Evolutionary conservation across 1,140 invertebrate genomes (phyloP), one percentile per base, ranked within the genome.

Genomic region (Physella acuta): DNA sequence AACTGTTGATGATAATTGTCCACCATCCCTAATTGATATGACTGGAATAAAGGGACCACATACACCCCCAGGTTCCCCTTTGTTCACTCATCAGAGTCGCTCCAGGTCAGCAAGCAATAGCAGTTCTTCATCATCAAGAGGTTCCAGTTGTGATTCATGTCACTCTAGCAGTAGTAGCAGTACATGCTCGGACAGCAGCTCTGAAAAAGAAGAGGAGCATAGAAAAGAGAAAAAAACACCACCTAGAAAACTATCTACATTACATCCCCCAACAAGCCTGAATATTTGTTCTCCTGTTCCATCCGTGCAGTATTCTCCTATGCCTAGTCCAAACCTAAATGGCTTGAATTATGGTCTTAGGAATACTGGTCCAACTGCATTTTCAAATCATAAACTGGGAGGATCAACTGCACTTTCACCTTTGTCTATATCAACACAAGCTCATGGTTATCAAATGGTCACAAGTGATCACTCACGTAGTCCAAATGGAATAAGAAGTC

Each of bases 371-470:
- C n/a, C n/a, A n/a, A n/a, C n/a, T n/a, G n/a, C n/a, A n/a, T n/a
- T n/a, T 24, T 34, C 44, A 4, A 65, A n/a, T 4, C 28, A 65
- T 1, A 36, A 33, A 4, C 4, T 66, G 24, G 52, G 52, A n/a
- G 28, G 39, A 31, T 8, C 26, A 26, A 17, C 39, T n/a, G 44
- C 62, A 44, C 51, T 68, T 17, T 59, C 66, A 1, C 66, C 66
- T 34, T 28, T 68, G 37, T 68, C 66, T 0, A 30, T 68, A 2
- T 68, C 55, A 14, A 51, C 39, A 33, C 66, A 68, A 68, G 66
- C n/a, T 33, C 36, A 28, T 53, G 66, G 17, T n/a, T 68, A 68
- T 51, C 55, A 68, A 39, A 68, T 68, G 66, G 56, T 68, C 16
- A 59, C 56, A 2, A 60, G 55, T 49, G 66, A 68, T 37, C 31